Percentiles rank a stretch among this genome's conserved stretches.
These are phyloP conservation scores for Philereme vetulata DNA, from an alignment of 2,888 invertebrate genomes.

Conservation along the genomic window DNA sequence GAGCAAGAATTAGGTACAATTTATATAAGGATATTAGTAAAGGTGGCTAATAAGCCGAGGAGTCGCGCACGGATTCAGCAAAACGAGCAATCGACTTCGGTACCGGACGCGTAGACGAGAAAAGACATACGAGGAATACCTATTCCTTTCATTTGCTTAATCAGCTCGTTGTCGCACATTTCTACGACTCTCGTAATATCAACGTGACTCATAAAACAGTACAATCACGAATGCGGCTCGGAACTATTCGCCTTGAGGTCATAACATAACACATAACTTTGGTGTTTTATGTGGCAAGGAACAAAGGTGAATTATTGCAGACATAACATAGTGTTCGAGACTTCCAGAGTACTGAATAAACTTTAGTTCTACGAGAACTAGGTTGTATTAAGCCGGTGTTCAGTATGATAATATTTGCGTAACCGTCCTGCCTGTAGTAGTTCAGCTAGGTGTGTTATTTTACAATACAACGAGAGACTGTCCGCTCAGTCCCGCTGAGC, in stretches of 20 bases:
- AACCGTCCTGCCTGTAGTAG: constrained; percentile 36
- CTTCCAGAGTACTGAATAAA: constrained; percentile 45
- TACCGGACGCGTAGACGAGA: constrained; percentile 25
- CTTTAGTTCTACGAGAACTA: constrained; percentile 33
- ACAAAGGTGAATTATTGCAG: constrained; percentile 48
- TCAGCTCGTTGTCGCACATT: constrained; percentile 37
- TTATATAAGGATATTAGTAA: constrained; percentile 15
- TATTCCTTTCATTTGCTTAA: constrained; percentile 43
- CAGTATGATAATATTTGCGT: constrained; percentile 43
- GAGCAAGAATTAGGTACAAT: no score
- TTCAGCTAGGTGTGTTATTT: constrained; percentile 31
- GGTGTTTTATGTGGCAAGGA: constrained; percentile 52
- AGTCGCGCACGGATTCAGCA: constrained; percentile 45
- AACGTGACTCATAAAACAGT: constrained; percentile 58
- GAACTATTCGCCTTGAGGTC: constrained; percentile 59
- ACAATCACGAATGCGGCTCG: constrained; percentile 51
- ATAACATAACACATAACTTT: constrained; percentile 60
- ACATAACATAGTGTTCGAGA: constrained; percentile 39
- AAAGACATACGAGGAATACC: constrained; percentile 36
- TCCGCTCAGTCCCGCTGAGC: no score
- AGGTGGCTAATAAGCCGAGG: constrained; percentile 43
- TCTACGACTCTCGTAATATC: constrained; percentile 36
- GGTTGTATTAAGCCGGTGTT: constrained; percentile 43
- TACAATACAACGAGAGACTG: constrained; percentile 26
- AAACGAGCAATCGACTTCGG: constrained; percentile 45